A percentile compares a stretch with the other conserved stretches of the same genome.
Evolutionary conservation across 2,113 vertebrate species (phyloP).

Genomic region (Charina bottae): DNA sequence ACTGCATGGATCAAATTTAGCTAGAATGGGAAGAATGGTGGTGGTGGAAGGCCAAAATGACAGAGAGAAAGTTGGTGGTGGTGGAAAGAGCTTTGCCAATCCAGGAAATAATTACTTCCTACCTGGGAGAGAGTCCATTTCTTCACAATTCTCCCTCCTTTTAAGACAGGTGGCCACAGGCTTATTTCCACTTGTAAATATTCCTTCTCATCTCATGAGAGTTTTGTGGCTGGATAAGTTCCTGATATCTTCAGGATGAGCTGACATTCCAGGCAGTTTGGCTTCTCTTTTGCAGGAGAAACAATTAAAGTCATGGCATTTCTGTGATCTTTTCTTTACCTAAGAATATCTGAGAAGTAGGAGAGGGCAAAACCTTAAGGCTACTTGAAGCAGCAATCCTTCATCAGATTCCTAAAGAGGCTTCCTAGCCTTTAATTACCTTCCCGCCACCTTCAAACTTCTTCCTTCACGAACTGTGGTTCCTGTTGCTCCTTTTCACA

Average conservation of each 20-base stretch:
- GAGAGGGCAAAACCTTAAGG: neutral
- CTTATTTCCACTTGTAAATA: neutral
- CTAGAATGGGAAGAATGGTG: rapidly evolving
- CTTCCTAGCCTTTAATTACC: neutral
- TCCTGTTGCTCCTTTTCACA: neutral
- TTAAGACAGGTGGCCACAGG: neutral
- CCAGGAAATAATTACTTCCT: neutral
- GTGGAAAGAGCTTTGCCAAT: neutral
- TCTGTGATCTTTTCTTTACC: neutral
- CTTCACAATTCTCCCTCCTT: neutral
- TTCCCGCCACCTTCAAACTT: no score
- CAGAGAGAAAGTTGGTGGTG: neutral
- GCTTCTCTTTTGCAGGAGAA: neutral
- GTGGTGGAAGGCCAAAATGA: neutral
- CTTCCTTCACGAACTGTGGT: neutral
- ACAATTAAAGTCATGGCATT: no score
- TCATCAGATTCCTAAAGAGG: neutral
- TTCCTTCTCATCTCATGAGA: neutral
- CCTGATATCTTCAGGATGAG: neutral
- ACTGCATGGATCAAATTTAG: neutral
- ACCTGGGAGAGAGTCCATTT: neutral
- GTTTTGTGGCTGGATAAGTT: neutral
- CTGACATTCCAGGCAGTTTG: neutral
- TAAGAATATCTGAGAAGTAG: neutral
- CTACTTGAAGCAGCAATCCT: neutral